A percentile compares a stretch with the other conserved stretches of the same genome.
Conservation (phyloP, 2,888 invertebrate species). For the Litoditis marina region DNA sequence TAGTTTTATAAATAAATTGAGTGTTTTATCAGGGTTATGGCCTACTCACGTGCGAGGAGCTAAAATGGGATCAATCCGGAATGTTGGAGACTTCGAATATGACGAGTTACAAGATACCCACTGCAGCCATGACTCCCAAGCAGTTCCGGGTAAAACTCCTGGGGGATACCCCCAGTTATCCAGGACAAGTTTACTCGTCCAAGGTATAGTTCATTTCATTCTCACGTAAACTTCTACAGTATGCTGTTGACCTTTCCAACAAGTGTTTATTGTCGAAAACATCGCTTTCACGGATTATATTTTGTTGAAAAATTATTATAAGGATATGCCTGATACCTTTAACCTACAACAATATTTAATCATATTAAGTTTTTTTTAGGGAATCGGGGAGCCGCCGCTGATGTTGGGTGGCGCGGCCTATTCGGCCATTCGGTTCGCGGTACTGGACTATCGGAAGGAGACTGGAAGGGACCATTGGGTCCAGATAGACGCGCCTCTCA, state of each 20-base stretch:
- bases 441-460: conserved; percentile 62
- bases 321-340: neutral
- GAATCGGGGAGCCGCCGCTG: conserved; percentile 48
- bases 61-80: conserved; percentile 80
- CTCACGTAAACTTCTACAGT: no score
- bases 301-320: neutral
- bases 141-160: conserved; percentile 86
- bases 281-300: no score
- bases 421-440: conserved; percentile 80
- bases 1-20: neutral
- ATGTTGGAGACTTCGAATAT: conserved; percentile 58
- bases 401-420: conserved; percentile 70
- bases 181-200: conserved; percentile 83
- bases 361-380: conserved; percentile 18
- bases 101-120: conserved; percentile 81
- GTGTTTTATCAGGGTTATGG: conserved; percentile 74
- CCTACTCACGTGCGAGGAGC: conserved; percentile 81
- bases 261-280: neutral
- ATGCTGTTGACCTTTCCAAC: no score
- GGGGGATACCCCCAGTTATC: conserved; percentile 79
- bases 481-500: conserved; percentile 17
- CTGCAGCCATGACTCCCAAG: conserved; percentile 82
- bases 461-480: neutral
- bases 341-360: neutral
- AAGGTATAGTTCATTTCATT: conserved; percentile 71